Percentiles rank a stretch among this genome's conserved stretches.
phyloP scores from a whole-genome alignment of 2,888 invertebrate genomes.

The Tyria jacobaeae region DNA sequence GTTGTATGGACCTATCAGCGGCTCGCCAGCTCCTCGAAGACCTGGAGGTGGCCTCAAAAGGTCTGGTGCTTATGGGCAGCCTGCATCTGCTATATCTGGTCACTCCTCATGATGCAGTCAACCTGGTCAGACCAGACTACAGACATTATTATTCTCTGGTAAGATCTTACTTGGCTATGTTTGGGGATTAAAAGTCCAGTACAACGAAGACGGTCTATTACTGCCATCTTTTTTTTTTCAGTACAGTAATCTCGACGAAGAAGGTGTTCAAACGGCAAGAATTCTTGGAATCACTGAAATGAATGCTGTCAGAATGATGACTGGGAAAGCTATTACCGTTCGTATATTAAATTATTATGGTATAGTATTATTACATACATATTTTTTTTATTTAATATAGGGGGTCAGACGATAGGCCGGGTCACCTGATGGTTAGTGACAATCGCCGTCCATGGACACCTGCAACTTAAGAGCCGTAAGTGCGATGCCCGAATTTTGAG shows the following conservation, averaged over 20 bases:
- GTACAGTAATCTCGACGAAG: constrained; percentile 88
- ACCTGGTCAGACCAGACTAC: constrained; percentile 79
- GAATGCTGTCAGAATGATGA: constrained; percentile 89
- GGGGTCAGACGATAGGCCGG: too few species aligned
- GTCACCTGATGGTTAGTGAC: too few species aligned
- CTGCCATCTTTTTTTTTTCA: constrained; percentile 55
- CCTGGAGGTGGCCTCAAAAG: constrained; percentile 89
- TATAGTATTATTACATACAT: too few species aligned
- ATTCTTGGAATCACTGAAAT: constrained; percentile 93
- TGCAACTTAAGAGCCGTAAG: too few species aligned
- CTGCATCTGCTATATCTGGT: constrained; percentile 96
- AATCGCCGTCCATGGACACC: too few species aligned
- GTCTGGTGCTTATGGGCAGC: constrained; percentile 92
- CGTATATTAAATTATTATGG: constrained; percentile 43
- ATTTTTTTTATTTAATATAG: too few species aligned
- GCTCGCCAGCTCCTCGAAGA: constrained; percentile 92
- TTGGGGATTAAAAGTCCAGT: too few species aligned
- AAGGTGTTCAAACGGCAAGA: constrained; percentile 90
- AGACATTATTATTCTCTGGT: constrained; percentile 88
- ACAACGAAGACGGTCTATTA: too few species aligned
- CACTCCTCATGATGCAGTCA: constrained; percentile 91
- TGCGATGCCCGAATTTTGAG: too few species aligned
- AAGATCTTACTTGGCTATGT: too few species aligned
- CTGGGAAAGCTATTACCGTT: constrained; percentile 89
- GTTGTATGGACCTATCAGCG: constrained; percentile 91